Percentiles rank a stretch among this genome's conserved stretches.
phyloP scores from a whole-genome alignment of 2,888 invertebrate species.

The Pammene fasciana region DNA sequence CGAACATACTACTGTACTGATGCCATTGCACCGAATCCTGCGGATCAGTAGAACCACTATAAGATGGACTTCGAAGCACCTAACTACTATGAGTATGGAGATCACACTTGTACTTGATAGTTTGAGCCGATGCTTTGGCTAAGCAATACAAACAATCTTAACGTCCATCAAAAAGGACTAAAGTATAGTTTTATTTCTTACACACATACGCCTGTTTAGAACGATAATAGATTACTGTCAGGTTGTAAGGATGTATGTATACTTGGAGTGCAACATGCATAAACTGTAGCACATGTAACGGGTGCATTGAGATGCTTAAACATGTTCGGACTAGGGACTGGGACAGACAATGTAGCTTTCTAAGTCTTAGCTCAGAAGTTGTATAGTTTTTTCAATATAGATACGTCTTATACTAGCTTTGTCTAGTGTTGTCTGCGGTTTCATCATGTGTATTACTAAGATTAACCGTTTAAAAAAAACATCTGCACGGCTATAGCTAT shows the following conservation, averaged over 20 bases:
- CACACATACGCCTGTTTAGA: constrained; percentile 1
- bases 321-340: too few species aligned
- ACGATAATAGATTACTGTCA: background rate
- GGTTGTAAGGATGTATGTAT: constrained; percentile 1
- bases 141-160: background rate
- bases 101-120: background rate
- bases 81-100: background rate
- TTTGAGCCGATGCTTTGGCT: background rate
- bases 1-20: constrained; percentile 8
- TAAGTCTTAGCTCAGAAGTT: too few species aligned
- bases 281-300: constrained; percentile 19
- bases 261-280: background rate
- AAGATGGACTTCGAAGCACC: background rate
- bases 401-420: too few species aligned
- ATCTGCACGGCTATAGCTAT: too few species aligned
- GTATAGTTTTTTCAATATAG: too few species aligned
- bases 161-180: background rate
- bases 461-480: too few species aligned
- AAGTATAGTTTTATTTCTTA: background rate
- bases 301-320: background rate
- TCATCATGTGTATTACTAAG: too few species aligned
- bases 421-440: too few species aligned
- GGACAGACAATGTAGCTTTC: too few species aligned
- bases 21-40: background rate
- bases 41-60: background rate